These are phyloP conservation scores for Tribolium castaneum DNA, from an alignment of 1,140 invertebrate genomes.

Conservation along the genomic window DNA sequence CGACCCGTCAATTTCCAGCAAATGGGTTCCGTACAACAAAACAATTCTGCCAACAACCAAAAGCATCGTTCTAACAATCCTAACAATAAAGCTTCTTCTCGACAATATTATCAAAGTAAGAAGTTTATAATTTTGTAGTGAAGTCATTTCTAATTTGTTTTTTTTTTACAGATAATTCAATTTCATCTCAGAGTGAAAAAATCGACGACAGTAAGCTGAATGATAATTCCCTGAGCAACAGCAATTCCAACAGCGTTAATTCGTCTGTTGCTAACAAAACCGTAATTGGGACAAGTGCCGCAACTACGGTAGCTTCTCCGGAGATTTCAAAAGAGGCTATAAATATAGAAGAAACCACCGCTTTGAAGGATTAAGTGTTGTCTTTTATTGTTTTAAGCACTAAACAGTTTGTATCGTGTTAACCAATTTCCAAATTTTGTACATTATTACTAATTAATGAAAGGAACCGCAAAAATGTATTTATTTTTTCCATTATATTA, in stretches of 20 bases:
- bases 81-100: slow-evolving; percentile 55
- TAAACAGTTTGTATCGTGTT: slow-evolving; percentile 48
- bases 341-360: slow-evolving; percentile 54
- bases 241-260: slow-evolving; percentile 41
- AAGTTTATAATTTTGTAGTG: neutral
- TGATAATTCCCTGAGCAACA: slow-evolving; percentile 44
- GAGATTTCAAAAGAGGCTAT: slow-evolving; percentile 52
- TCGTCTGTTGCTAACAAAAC: slow-evolving; percentile 43
- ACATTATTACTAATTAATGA: slow-evolving; percentile 15
- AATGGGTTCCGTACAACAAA: slow-evolving; percentile 56
- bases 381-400: slow-evolving; percentile 52
- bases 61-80: slow-evolving; percentile 57
- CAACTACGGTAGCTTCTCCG: slow-evolving; percentile 40
- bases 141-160: slow-evolving; percentile 6
- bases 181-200: slow-evolving; percentile 58
- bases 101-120: slow-evolving; percentile 62
- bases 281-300: slow-evolving; percentile 23
- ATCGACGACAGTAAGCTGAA: slow-evolving; percentile 56
- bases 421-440: slow-evolving; percentile 37
- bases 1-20: slow-evolving; percentile 59
- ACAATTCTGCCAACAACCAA: slow-evolving; percentile 48
- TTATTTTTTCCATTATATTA: slow-evolving; percentile 31
- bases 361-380: slow-evolving; percentile 56
- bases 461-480: slow-evolving; percentile 24
- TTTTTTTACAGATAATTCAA: slow-evolving; percentile 49